Conservation (phyloP, 2,113 vertebrate species). For the Myanophis thanlyinensis region DNA sequence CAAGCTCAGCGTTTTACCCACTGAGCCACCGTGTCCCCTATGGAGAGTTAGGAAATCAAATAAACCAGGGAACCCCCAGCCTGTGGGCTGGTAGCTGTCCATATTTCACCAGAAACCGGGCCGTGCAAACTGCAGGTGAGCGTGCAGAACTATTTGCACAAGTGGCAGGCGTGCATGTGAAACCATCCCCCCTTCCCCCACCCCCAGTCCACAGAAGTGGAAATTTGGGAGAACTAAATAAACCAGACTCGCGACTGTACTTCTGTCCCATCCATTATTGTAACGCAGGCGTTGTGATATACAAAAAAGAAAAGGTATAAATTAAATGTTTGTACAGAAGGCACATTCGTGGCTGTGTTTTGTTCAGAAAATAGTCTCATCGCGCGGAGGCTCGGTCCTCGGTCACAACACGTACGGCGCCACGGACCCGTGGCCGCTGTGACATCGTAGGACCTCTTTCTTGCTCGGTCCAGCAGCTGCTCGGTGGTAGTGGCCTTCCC, state of each 20-base stretch:
- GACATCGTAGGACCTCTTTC: constrained; percentile 82
- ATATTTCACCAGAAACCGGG: neutral
- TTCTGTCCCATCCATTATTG: neutral
- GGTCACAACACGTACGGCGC: constrained; percentile 63
- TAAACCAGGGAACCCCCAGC: too few relatives aligned
- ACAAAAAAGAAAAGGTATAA: constrained; percentile 63
- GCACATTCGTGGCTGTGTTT: constrained; percentile 49
- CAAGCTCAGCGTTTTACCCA: too few relatives aligned
- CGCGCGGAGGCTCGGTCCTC: neutral
- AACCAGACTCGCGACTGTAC: neutral
- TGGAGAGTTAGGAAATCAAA: too few relatives aligned
- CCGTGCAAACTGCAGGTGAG: too few relatives aligned
- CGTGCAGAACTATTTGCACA: neutral
- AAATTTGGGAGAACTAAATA: neutral
- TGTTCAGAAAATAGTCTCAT: constrained; percentile 1
- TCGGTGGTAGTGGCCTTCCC: constrained; percentile 85
- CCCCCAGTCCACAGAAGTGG: neutral
- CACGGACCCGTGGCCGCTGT: constrained; percentile 48
- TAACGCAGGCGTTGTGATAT: constrained; percentile 54
- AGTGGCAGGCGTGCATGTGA: neutral
- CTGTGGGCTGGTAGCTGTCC: neutral
- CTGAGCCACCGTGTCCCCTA: too few relatives aligned
- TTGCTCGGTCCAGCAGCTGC: constrained; percentile 78
- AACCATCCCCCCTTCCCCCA: neutral
- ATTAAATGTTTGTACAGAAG: constrained; percentile 64